Base-by-base conservation (phyloP, 2,797 vertebrate species). In the Luscinia megarhynchos region DNA sequence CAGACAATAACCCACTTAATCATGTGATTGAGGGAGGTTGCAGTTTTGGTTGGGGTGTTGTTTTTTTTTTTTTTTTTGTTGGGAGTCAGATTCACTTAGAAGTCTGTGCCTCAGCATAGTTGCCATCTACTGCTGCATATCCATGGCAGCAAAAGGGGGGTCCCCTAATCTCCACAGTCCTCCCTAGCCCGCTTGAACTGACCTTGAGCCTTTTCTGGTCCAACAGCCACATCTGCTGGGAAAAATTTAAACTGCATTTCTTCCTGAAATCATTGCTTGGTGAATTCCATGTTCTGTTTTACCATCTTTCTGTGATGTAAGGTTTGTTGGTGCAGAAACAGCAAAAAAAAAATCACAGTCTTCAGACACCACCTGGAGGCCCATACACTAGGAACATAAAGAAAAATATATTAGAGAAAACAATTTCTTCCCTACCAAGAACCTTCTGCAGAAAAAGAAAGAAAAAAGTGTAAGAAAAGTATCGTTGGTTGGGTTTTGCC, bases 201-300 rank as follows among this genome's bases (percentile, higher is more conserved):
- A 86, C 72, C 51, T 48, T 41, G 41, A 89, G 27, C 24, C 2
- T 66, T 82, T 70, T 73, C 69, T 40, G 51, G 86, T 92, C 73
- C 94, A 92, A 95, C n/a, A 91, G 87, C 93, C 70, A 61, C 97
- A 96, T 89, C 97, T 97, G 77, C 94, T 96, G 97, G 95, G 50
- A 38, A 87, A 57, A 15, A 62, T 2, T 3, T 23, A 77, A 84
- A 90, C 21, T 91, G 84, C 91, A 70, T 0, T 2, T 53, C 63
- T 62, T 92, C 43, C 59, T 59, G 22, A 74, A 66, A 75, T 19
- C 1, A 0, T 29, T 34, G 26, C 29, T 27, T 12, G 6, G 20
- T 45, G 29, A 75, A 61, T 36, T 55, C 73, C 11, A 7, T 6
- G 15, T 30, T 61, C 63, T 55, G 24, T 36, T 67, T 46, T 32